Evolutionary conservation across 92 coral and sea anemone genomes (phyloP), one percentile per base, ranked within the genome.

Genomic region (Porites divaricata): DNA sequence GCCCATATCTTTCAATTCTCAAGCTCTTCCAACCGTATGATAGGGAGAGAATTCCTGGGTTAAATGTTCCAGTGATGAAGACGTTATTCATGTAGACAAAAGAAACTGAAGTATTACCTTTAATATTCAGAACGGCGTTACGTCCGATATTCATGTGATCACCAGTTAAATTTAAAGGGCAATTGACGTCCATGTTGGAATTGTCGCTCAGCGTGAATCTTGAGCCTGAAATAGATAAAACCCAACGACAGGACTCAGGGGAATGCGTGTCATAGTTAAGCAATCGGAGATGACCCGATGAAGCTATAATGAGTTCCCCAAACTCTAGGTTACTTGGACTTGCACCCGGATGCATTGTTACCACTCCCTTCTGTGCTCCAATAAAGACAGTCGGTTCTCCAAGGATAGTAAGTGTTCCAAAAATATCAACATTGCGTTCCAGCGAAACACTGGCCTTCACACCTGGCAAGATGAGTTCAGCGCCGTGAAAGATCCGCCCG

Each of bases 301-400:
- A 25, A 45, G 89, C 95, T 41, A 94, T 59, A 35, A 84, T 67
- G 22, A 94, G 79, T 13, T 90, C 89, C 56, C 89, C 87, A 59
- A 96, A 86, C 49, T 28, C 67, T 68, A 94, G 85, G 28, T 57
- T 62, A 63, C 71, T 89, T 10, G 96, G 93, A 26, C 77, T 64
- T 21, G 98, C 92, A 1, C 92, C 94, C 1, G 99, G 92, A 56
- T 83, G 85, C 92, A 94, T 86, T 20, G 91, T 89, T 20, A 96
- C 79, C 2, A 78, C 64, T 19, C 96, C 99, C 1, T 86, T 87
- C 51, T 89, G 48, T 22, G 67, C 81, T 79, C 99, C 98, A 28
- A 94, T 75, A 19, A 68, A 56, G 51, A 96, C 84, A 22, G 69
- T 69, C 10, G 98, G 99, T 19, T 64, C 75, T 26, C 89, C 81